These are phyloP conservation scores for Andrena chrysosceles DNA, from an alignment of 2,888 invertebrate genomes.

Conservation along the genomic window DNA sequence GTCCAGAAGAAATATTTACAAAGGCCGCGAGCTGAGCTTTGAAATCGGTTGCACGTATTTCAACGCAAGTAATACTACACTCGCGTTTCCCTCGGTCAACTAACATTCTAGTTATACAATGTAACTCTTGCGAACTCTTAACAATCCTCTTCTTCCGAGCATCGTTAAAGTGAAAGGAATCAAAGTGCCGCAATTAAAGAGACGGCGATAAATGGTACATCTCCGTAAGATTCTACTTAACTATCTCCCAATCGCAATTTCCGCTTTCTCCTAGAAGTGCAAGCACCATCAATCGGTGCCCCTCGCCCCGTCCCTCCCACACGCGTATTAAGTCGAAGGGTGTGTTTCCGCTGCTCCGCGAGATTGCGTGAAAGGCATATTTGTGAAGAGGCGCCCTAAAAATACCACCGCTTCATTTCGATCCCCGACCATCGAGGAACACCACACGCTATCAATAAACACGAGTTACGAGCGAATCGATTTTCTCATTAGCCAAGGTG, in stretches of 20 bases:
- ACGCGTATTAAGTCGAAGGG: constrained; percentile 12
- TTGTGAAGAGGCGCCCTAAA: constrained; percentile 33
- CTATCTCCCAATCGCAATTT: too few relatives aligned
- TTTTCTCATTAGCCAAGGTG: constrained; percentile 46
- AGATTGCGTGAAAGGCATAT: constrained; percentile 43
- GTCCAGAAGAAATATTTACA: constrained; percentile 5
- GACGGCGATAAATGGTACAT: too few relatives aligned
- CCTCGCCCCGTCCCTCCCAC: not conserved
- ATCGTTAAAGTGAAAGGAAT: too few relatives aligned
- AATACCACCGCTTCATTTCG: constrained; percentile 36
- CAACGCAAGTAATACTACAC: not conserved
- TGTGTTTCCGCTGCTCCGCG: constrained; percentile 34
- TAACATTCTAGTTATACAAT: not conserved
- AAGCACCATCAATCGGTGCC: not conserved
- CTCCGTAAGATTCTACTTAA: too few relatives aligned
- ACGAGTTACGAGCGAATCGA: constrained; percentile 56
- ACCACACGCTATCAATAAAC: constrained; percentile 48
- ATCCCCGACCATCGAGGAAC: not conserved
- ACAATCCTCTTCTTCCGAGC: not conserved
- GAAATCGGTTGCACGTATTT: not conserved
- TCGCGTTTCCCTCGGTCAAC: not conserved
- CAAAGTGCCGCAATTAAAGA: too few relatives aligned
- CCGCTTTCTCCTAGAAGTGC: too few relatives aligned
- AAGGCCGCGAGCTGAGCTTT: not conserved
- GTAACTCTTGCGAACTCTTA: not conserved